Evolutionary conservation across 1,140 invertebrate genomes (phyloP).

Genomic region (Bombus terrestris): DNA sequence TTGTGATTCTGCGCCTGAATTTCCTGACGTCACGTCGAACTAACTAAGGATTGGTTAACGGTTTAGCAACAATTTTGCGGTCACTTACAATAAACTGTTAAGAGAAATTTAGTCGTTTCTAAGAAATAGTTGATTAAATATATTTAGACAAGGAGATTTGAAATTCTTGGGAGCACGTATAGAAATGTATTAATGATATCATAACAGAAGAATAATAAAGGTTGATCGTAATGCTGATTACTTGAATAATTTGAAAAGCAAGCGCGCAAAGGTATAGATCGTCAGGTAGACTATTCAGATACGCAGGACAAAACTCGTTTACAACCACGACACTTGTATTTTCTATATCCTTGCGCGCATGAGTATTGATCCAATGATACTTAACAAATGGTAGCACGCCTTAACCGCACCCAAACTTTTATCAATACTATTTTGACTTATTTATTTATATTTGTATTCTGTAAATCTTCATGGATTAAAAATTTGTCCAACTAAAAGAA

Average conservation of each 20-base stretch:
- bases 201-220: neutral
- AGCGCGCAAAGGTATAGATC: slow-evolving; percentile 25
- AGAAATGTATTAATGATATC: neutral
- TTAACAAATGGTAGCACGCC: slow-evolving; percentile 38
- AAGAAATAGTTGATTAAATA: too few species aligned
- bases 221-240: neutral
- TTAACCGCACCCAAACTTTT: slow-evolving; percentile 57
- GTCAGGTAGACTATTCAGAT: slow-evolving; percentile 25
- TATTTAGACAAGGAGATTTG: neutral
- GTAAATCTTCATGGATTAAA: neutral
- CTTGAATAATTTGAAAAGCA: neutral
- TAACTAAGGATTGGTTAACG: slow-evolving; percentile 41
- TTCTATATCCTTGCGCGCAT: slow-evolving; percentile 46
- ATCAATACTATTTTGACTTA: slow-evolving; percentile 20
- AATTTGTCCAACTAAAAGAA: neutral
- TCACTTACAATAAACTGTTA: neutral
- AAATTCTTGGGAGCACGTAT: neutral
- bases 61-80: slow-evolving; percentile 15
- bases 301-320: slow-evolving; percentile 38
- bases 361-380: slow-evolving; percentile 59
- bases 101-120: neutral
- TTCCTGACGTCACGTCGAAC: slow-evolving; percentile 40
- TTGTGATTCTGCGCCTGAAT: slow-evolving; percentile 60
- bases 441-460: neutral
- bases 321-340: slow-evolving; percentile 29